Conservation (phyloP, 2,888 invertebrate species). For the Drosophila fulvimacula region DNA sequence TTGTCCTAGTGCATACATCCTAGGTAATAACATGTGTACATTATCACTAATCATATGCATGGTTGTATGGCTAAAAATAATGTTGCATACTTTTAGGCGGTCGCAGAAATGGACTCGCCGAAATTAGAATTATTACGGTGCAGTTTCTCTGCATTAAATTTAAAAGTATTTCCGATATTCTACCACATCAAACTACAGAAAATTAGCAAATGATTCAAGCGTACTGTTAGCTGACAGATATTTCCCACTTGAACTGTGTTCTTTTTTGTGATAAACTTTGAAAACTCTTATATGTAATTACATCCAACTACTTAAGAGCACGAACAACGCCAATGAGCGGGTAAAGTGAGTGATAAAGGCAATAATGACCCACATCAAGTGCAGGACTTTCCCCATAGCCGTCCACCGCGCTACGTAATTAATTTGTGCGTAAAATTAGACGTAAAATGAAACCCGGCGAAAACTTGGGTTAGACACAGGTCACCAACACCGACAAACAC, state of each 20-base stretch:
- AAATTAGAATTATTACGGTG: background rate
- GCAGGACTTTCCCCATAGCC: conserved; percentile 7
- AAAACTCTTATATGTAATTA: conserved; percentile 17
- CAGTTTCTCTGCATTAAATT: background rate
- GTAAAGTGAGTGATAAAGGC: conserved; percentile 23
- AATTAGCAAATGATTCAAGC: too few species aligned
- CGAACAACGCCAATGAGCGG: conserved; percentile 24
- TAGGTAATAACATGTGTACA: background rate
- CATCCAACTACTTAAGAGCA: conserved; percentile 16
- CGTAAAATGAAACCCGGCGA: conserved; percentile 52
- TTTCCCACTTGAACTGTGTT: background rate
- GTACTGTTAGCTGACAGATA: background rate
- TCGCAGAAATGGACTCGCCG: background rate
- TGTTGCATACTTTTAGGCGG: conserved; percentile 57
- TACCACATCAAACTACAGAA: background rate
- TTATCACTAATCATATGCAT: too few species aligned
- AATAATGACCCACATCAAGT: conserved; percentile 53
- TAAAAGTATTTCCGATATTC: background rate
- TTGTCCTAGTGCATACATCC: background rate
- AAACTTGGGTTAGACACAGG: conserved; percentile 54
- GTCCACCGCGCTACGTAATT: conserved; percentile 50
- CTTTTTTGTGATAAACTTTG: background rate
- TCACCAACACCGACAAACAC: conserved; percentile 50
- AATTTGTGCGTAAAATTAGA: conserved; percentile 63
- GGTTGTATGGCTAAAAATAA: background rate